phyloP scores from a whole-genome alignment of 2,888 invertebrate species.

The Stenodema calcarata region DNA sequence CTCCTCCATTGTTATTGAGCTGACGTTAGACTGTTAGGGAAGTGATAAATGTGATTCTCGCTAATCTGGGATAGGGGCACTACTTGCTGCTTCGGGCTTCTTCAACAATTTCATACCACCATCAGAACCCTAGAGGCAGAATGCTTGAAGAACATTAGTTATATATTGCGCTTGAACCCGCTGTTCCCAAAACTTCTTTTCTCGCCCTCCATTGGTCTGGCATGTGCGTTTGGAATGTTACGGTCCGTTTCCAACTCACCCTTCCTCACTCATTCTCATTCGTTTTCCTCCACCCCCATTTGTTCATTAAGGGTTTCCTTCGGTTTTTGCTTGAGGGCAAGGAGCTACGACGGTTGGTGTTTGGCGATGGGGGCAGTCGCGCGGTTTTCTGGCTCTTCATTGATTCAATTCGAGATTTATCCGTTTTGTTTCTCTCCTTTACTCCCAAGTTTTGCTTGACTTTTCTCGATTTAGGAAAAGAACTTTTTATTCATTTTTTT shows the following conservation, averaged over 20 bases:
- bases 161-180: too few species aligned
- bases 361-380: background rate
- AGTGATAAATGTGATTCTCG: background rate
- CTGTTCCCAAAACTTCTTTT: background rate
- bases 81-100: too few species aligned
- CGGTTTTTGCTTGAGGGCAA: background rate
- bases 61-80: background rate
- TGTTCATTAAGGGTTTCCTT: constrained; percentile 34
- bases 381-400: constrained; percentile 23
- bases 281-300: background rate
- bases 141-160: too few species aligned
- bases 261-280: background rate
- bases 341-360: background rate
- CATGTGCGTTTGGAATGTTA: background rate
- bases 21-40: background rate
- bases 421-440: constrained; percentile 4
- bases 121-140: too few species aligned
- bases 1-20: background rate
- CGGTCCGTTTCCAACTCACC: background rate
- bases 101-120: too few species aligned
- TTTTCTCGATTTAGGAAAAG: background rate
- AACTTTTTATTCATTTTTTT: background rate
- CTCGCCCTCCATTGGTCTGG: background rate
- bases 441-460: background rate
- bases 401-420: constrained; percentile 25